Conservation (phyloP, 2,113 vertebrate species). For the Falcunculus frontatus region DNA sequence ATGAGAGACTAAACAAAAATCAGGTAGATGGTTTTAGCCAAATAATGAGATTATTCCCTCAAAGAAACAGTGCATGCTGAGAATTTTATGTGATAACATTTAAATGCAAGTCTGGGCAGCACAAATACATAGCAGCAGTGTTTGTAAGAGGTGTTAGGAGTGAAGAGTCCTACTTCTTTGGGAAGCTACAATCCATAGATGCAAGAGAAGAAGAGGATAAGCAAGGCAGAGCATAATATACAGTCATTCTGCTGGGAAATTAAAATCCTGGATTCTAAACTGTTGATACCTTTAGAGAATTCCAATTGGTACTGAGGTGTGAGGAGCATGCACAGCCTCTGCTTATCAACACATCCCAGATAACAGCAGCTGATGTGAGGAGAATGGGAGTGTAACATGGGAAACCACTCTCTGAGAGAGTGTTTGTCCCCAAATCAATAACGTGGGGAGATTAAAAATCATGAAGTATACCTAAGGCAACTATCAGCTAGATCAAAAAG, state of each 20-base stretch:
- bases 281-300: not conserved
- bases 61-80: not conserved
- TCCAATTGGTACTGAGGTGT: not conserved
- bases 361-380: not conserved
- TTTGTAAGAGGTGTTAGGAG: not conserved
- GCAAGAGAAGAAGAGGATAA: not conserved
- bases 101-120: not conserved
- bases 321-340: not conserved
- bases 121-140: not conserved
- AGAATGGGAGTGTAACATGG: not conserved
- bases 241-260: not conserved
- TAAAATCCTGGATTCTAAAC: not conserved
- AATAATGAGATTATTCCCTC: not conserved
- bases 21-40: not conserved
- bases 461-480: not conserved
- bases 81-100: not conserved
- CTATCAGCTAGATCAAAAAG: not conserved
- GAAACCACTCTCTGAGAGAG: not conserved
- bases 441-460: not conserved
- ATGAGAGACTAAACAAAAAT: not conserved
- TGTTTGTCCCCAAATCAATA: not conserved
- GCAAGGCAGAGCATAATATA: not conserved
- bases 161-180: not conserved
- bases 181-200: not conserved
- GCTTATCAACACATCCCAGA: not conserved